Base-by-base conservation (phyloP, 2,113 vertebrate species). In the Sterrhoptilus dennistouni region DNA sequence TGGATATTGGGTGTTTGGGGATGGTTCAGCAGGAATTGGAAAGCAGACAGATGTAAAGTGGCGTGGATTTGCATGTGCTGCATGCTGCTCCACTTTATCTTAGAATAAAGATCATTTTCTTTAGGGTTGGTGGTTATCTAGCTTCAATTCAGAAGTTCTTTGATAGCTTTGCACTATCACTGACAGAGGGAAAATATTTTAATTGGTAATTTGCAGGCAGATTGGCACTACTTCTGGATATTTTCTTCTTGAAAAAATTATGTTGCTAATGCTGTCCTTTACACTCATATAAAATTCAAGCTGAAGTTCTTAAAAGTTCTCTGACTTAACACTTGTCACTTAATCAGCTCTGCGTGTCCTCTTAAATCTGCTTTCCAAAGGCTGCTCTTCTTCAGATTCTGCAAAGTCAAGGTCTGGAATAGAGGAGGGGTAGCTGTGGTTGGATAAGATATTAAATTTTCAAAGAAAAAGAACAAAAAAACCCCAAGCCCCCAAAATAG, bases 401-500 rank as follows among this genome's bases (percentile, higher is more conserved):
- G 25, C 12, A 28, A 47, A 60, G 11, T 33, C 27, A 31, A 11
- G n/a, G 12, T 70, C 29, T 70, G 65, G 40, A 56, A 33, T 13
- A 59, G 24, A 83, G 36, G 18, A 63, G 7, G 7, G 6, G 8
- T 52, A 45, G 5, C 21, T 52, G 22, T 65, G 47, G 10, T 16
- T 40, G 14, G 44, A 28, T n/a, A 61, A 28, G 24, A 9, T 16
- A 50, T 10, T 38, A 31, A 50, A 42, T 56, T 12, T 35, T 66
- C 1, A 77, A 60, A 44, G 22, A 23, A 35, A 5, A 50, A 40
- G 2, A 28, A 49, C 21, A 60, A 49, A 11, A 31, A 24, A 16
- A 1, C 0, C 27, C 15, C 2, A 42, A 49, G 19, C 2, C 5
- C 8, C 5, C 5, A 18, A 4, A 44, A 28, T 2, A 21, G 42